These are phyloP conservation scores for Nematostella vectensis DNA, from an alignment of 92 coral and sea anemone genomes.

Conservation along the genomic window DNA sequence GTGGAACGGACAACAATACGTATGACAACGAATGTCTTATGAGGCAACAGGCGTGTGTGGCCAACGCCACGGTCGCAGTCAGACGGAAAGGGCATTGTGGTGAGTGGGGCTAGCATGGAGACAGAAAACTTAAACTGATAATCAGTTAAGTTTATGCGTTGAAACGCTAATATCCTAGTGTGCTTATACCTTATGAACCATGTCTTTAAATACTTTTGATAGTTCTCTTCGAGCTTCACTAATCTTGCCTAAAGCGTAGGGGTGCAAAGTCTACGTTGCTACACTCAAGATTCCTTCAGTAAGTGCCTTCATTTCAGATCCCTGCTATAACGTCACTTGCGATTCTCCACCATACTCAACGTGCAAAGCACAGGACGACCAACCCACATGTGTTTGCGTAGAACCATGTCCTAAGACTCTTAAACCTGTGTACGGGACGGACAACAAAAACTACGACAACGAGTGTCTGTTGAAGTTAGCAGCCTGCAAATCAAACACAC, in stretches of 20 bases:
- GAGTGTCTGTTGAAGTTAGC: neutral
- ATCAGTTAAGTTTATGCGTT: no score
- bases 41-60: slow-evolving; percentile 8
- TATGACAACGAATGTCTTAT: slow-evolving; percentile 10
- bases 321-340: slow-evolving; percentile 9
- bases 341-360: neutral
- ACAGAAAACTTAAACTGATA: no score
- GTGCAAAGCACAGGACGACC: neutral
- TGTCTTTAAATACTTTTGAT: no score
- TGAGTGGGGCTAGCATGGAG: neutral
- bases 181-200: no score
- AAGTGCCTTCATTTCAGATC: slow-evolving; percentile 27
- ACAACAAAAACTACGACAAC: neutral
- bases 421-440: neutral
- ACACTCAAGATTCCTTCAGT: no score
- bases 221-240: no score
- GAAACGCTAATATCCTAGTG: no score
- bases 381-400: neutral
- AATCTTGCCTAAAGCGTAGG: no score
- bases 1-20: slow-evolving; percentile 11
- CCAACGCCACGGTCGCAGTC: slow-evolving; percentile 7
- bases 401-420: neutral
- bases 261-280: no score
- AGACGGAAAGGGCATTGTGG: slow-evolving; percentile 7
- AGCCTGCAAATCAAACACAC: neutral